Conservation (phyloP, 2,888 invertebrate genomes). For the Syritta pipiens region DNA sequence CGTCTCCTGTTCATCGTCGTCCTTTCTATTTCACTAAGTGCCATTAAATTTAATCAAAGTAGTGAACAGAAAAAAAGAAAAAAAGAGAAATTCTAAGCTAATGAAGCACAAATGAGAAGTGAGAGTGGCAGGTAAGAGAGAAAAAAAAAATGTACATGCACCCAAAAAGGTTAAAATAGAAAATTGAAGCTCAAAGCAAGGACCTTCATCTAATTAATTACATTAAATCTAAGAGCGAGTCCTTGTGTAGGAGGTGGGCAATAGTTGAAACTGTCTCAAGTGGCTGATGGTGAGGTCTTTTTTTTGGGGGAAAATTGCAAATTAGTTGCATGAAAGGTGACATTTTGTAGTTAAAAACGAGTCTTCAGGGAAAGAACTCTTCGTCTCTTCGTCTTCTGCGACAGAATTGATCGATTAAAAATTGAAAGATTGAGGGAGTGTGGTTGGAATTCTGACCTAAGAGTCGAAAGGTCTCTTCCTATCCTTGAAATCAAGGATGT, state of each 20-base stretch:
- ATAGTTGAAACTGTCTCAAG: constrained; percentile 9
- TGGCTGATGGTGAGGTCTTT: not conserved
- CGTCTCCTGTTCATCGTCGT: not conserved
- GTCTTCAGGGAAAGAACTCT: no score
- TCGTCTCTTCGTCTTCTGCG: no score
- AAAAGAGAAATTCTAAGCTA: constrained; percentile 29
- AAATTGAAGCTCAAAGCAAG: constrained; percentile 50
- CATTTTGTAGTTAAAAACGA: no score
- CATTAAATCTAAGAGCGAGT: constrained; percentile 20
- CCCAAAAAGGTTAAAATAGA: constrained; percentile 27
- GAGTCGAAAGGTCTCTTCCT: no score
- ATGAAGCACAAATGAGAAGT: constrained; percentile 39
- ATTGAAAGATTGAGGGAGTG: no score
- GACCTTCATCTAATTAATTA: constrained; percentile 52
- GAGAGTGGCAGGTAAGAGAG: not conserved
- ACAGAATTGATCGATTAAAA: no score
- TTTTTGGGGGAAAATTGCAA: no score
- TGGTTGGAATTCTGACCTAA: no score
- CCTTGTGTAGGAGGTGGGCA: not conserved
- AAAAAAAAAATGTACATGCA: not conserved
- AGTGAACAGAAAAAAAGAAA: constrained; percentile 4
- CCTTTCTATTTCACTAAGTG: constrained; percentile 31
- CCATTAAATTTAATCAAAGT: constrained; percentile 48
- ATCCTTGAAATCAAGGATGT: no score
- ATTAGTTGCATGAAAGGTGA: no score